Percentiles rank a stretch among this genome's conserved stretches.
Conservation (phyloP, 2,888 invertebrate genomes). For the Acheta domesticus region DNA sequence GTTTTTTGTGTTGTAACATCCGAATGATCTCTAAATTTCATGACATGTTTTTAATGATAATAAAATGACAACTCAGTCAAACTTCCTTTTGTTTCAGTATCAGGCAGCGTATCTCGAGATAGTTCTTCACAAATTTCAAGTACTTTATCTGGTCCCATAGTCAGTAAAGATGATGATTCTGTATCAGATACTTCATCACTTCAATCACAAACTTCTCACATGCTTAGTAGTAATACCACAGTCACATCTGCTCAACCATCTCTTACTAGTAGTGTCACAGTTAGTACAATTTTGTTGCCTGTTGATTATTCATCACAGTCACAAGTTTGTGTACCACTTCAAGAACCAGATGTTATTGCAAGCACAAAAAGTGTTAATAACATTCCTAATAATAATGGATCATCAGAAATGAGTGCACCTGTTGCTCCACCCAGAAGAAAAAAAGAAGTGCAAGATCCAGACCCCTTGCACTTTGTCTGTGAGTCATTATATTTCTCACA, state of each 20-base stretch:
- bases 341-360: constrained; percentile 89
- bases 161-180: constrained; percentile 34
- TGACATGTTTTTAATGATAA: too few species aligned
- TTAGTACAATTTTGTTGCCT: not conserved
- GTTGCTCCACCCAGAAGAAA: constrained; percentile 78
- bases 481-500: constrained; percentile 38
- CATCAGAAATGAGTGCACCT: constrained; percentile 43
- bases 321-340: constrained; percentile 50
- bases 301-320: constrained; percentile 11
- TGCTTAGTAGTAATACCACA: constrained; percentile 47
- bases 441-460: constrained; percentile 59
- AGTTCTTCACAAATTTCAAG: constrained; percentile 28
- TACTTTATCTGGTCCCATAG: constrained; percentile 23
- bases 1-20: too few species aligned
- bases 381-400: constrained; percentile 44
- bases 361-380: constrained; percentile 69
- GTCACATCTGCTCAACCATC: constrained; percentile 41
- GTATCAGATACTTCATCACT: constrained; percentile 35
- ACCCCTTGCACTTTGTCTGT: constrained; percentile 45
- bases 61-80: too few species aligned
- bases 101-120: constrained; percentile 25
- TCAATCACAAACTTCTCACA: constrained; percentile 35
- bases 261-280: not conserved
- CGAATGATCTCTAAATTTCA: too few species aligned
- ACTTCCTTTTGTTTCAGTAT: not conserved